A percentile compares a stretch with the other conserved stretches of the same genome.
phyloP scores from a whole-genome alignment of 2,888 invertebrate genomes.

The Lasiommata megera region DNA sequence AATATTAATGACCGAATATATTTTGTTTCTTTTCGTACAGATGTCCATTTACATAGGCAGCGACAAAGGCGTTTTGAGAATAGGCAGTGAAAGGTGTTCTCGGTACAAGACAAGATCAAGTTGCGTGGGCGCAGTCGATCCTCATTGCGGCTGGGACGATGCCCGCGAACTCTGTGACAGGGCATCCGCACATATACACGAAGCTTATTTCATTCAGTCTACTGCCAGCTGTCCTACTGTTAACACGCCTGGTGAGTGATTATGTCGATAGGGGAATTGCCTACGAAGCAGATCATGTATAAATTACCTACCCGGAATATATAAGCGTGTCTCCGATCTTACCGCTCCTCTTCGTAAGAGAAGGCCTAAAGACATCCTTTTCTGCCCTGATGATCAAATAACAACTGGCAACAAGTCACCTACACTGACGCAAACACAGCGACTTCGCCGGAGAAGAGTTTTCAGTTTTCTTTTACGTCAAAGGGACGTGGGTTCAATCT shows the following conservation, averaged over 20 bases:
- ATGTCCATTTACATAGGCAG: constrained; percentile 90
- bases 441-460: too few species aligned
- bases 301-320: too few species aligned
- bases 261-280: too few species aligned
- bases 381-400: too few species aligned
- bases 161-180: constrained; percentile 86
- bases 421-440: too few species aligned
- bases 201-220: constrained; percentile 89
- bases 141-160: constrained; percentile 97
- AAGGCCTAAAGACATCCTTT: too few species aligned
- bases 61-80: constrained; percentile 83
- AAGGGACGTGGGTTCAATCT: too few species aligned
- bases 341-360: too few species aligned
- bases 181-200: constrained; percentile 79
- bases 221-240: constrained; percentile 66
- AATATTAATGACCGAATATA: neutral
- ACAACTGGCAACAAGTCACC: too few species aligned
- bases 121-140: constrained; percentile 93
- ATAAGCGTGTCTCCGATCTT: too few species aligned
- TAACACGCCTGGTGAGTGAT: constrained; percentile 31
- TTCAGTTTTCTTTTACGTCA: too few species aligned
- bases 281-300: too few species aligned
- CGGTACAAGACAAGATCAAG: constrained; percentile 86
- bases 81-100: constrained; percentile 89
- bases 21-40: constrained; percentile 44